phyloP scores from a whole-genome alignment of 1,140 invertebrate species.

The Atta texana region DNA sequence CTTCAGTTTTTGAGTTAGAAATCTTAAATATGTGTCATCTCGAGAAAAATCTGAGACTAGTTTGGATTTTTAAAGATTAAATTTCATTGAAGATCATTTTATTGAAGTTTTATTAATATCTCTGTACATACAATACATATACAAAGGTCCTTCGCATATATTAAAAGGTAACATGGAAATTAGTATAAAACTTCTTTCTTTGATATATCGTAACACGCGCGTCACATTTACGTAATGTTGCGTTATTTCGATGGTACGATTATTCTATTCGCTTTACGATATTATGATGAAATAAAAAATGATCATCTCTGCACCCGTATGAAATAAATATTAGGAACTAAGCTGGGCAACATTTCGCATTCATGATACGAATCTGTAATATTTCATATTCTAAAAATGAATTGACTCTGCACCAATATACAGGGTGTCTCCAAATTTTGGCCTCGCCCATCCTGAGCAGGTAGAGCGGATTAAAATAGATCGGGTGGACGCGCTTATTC shows the following conservation, averaged over 20 bases:
- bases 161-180: conserved; percentile 53
- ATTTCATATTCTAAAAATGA: conserved; percentile 2
- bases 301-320: conserved; percentile 22
- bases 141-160: conserved; percentile 38
- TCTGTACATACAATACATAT: conserved; percentile 46
- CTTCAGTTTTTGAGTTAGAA: background rate
- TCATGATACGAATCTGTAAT: background rate
- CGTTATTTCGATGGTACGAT: conserved; percentile 21
- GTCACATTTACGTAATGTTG: background rate
- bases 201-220: conserved; percentile 13
- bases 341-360: conserved; percentile 15
- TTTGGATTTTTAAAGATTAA: background rate
- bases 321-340: conserved; percentile 58
- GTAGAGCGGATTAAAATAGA: too few species aligned
- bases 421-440: too few species aligned
- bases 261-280: conserved; percentile 33
- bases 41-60: background rate
- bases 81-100: conserved; percentile 13
- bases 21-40: background rate
- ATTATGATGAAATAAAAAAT: conserved; percentile 28
- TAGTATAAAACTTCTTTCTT: conserved; percentile 54
- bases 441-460: too few species aligned
- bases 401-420: background rate
- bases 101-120: conserved; percentile 48
- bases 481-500: too few species aligned